A percentile compares a stretch with the other conserved stretches of the same genome.
phyloP scores from a whole-genome alignment of 2,797 vertebrate genomes.

The Xiphorhynchus erythropygius region DNA sequence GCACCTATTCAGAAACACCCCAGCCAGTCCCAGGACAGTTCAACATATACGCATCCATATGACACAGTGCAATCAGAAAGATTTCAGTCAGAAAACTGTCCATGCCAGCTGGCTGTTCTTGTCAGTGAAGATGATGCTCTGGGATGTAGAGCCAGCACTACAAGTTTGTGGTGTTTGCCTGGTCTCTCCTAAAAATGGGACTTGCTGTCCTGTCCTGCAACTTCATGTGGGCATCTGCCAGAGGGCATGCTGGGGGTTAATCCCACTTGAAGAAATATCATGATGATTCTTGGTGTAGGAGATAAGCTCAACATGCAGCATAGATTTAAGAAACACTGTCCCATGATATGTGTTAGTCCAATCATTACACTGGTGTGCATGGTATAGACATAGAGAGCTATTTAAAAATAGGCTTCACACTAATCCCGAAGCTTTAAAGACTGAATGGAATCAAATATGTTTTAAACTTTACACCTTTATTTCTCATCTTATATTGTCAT shows the following conservation, averaged over 20 bases:
- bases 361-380: background rate
- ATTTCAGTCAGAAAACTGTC: background rate
- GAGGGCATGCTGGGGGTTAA: background rate
- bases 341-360: background rate
- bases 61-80: background rate
- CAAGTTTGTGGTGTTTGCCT: background rate
- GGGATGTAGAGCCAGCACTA: background rate
- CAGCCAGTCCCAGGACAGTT: background rate
- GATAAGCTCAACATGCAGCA: background rate
- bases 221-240: background rate
- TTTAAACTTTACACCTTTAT: background rate
- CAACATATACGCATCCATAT: background rate
- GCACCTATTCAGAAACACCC: background rate
- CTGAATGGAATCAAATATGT: background rate
- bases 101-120: accelerated
- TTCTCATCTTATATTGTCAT: background rate
- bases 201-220: background rate
- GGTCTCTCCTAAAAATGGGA: background rate
- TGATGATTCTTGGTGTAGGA: background rate
- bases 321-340: background rate
- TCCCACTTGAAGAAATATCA: background rate
- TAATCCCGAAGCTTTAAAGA: background rate
- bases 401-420: background rate
- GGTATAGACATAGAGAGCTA: background rate
- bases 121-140: background rate